Evolutionary conservation across 2,113 vertebrate species (phyloP), one percentile per base, ranked within the genome.

Genomic region (Mus pahari): DNA sequence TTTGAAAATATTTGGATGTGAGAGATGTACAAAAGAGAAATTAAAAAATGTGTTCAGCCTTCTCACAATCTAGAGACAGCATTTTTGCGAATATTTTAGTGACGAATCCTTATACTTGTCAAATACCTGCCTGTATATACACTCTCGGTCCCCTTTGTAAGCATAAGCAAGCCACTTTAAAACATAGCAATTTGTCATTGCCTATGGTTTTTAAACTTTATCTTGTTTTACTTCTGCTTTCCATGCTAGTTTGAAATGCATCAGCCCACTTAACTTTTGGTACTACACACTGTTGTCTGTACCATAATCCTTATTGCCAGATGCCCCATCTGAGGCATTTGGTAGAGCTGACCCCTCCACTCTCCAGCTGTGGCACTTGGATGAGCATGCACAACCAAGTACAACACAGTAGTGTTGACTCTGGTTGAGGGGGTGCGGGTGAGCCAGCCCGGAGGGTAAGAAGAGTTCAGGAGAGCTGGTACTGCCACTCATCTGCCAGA

Each of bases 1-100:
- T 91, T 1, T 53, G 78, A n/a, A 78, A 89, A 92, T 78, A 48
- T 28, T 62, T 7, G 78, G 22, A 82, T 22, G n/a, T 28, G 22
- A 91, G 66, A 77, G n/a, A 89, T 86, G 10, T 95, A 91, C 45
- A 77, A 91, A 83, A 53, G 70, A 81, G 79, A 91, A 92, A 95
- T 36, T 71, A 81, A 64, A 95, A 94, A 66, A 91, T 73, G 24
- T 36, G 12, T 60, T 19, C 13, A 68, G n/a, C 42, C 45, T 20
- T 26, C 58, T 93, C 22, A 48, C 39, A 6, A 39, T 50, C 28
- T n/a, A 45, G 60, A 87, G 45, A 31, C 48, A 31, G 31, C 42
- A 20, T 55, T 36, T 96, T 68, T 79, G 17, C 58, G 91, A 58
- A 24, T 28, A 60, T 82, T 68, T 50, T 33, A 86, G 28, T 77